Conservation (phyloP, 2,888 invertebrate species). For the Drosophila kuntzei region DNA sequence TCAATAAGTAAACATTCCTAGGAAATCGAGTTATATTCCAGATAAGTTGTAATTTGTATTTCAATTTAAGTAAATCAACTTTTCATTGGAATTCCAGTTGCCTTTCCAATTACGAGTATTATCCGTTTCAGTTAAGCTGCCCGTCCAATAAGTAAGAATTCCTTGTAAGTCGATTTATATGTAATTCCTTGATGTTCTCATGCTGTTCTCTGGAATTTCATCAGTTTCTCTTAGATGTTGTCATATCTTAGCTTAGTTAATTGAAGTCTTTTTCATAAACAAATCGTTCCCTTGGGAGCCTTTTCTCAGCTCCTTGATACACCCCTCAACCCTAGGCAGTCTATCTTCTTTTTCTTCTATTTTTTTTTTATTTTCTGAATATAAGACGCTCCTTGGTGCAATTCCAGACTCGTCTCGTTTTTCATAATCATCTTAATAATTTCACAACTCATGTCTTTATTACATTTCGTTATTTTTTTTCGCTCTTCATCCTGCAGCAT, state of each 20-base stretch:
- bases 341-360: slow-evolving; percentile 12
- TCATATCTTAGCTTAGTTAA: slow-evolving; percentile 17
- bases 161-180: background rate
- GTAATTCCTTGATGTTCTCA: background rate
- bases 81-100: background rate
- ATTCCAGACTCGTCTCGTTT: slow-evolving; percentile 42
- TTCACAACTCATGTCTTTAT: slow-evolving; percentile 78
- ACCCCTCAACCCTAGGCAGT: background rate
- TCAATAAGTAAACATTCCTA: background rate
- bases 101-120: background rate
- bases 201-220: slow-evolving; percentile 2
- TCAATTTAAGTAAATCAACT: background rate
- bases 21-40: background rate
- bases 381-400: slow-evolving; percentile 18
- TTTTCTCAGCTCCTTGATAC: slow-evolving; percentile 25
- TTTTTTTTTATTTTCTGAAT: slow-evolving; percentile 38
- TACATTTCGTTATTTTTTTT: slow-evolving; percentile 56
- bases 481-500: slow-evolving; percentile 51
- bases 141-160: background rate
- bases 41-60: background rate
- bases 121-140: background rate
- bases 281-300: slow-evolving; percentile 38
- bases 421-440: slow-evolving; percentile 79
- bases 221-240: slow-evolving; percentile 8
- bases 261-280: slow-evolving; percentile 11